Base-by-base conservation (phyloP, 2,888 invertebrate species). In the Tenthredo scrophulariae region DNA sequence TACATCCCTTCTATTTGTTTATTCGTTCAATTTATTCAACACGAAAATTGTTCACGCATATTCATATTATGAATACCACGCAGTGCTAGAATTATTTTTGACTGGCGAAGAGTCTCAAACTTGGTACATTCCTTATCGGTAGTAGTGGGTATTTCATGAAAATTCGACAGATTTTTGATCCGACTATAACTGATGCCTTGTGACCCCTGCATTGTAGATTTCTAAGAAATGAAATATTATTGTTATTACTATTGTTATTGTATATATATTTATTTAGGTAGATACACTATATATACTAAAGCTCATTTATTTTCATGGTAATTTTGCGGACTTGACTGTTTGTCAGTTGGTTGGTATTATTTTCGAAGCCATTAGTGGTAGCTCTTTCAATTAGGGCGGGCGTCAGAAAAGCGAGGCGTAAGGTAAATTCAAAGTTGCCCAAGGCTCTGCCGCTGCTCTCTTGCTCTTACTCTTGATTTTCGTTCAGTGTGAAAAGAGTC, bases 371-470 rank as follows among this genome's bases (percentile, higher is more conserved):
- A 80, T 80, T 80, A 80, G 80, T 43, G 80, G 80, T 7, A 40
- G 62, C 40, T 80, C 80, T 80, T 80, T 80, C 80, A 62, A 80
- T 80, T 80, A 80, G 62, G 62, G 80, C 37, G 62, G 62, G 80
- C 22, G 40, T 62, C 22, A 58, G 62, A 22, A 37, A 80, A 62
- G 29, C 58, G 58, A 40, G 40, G 26, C 13, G 22, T 62, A 80
- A n/a, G 58, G 62, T 26, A 62, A 80, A 62, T 58, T 62, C 79
- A n/a, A 58, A 80, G 15, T 62, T 80, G 62, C 79, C 79, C 37
- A 62, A 80, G 62, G 58, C 40, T 15, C 37, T 37, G 79, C 37
- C 26, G 40, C 2, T 74, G 40, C 22, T 40, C 5, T 37, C 15
- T 67, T 29, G 26, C 70, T 26, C 70, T 46, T 40, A 50, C 75